Conservation (phyloP, 2,797 vertebrate species). For the Esox lucius region DNA sequence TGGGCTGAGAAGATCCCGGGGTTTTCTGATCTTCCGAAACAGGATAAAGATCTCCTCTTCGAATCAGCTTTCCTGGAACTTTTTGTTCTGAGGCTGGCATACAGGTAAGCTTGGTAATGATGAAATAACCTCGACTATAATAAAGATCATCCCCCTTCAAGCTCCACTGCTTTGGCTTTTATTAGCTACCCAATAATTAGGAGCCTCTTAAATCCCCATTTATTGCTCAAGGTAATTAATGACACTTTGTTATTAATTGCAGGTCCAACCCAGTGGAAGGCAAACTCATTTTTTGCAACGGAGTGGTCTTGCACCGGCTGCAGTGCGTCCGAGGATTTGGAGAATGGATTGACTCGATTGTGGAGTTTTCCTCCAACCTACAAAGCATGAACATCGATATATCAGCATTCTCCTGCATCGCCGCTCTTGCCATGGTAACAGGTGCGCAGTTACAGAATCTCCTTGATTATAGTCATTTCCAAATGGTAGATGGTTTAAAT, state of each 20-base stretch:
- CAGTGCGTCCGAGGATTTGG: conserved; percentile 98
- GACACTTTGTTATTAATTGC: conserved; percentile 77
- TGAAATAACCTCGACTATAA: conserved; percentile 36
- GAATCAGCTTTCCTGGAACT: conserved; percentile 98
- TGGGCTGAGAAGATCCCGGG: conserved; percentile 98
- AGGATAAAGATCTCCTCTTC: conserved; percentile 96
- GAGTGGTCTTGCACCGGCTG: conserved; percentile 94
- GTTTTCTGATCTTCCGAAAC: conserved; percentile 90
- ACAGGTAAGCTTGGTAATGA: conserved; percentile 82
- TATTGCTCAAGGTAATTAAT: conserved; percentile 86
- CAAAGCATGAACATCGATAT: conserved; percentile 99
- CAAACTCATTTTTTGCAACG: conserved; percentile 99
- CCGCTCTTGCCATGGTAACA: conserved; percentile 98
- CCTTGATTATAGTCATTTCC: not conserved
- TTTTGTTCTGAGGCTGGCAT: conserved; percentile 94
- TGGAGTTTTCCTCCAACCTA: conserved; percentile 97
- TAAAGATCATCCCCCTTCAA: conserved; percentile 70
- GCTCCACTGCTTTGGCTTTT: conserved; percentile 81
- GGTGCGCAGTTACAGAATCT: conserved; percentile 73
- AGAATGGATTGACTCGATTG: conserved; percentile 98
- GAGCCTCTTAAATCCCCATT: conserved; percentile 85
- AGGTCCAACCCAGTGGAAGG: conserved; percentile 99
- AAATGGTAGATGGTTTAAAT: not conserved
- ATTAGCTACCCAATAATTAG: conserved; percentile 87
- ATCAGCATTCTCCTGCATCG: conserved; percentile 98